phyloP scores from a whole-genome alignment of 2,888 invertebrate species.

The Apodemia mormo region DNA sequence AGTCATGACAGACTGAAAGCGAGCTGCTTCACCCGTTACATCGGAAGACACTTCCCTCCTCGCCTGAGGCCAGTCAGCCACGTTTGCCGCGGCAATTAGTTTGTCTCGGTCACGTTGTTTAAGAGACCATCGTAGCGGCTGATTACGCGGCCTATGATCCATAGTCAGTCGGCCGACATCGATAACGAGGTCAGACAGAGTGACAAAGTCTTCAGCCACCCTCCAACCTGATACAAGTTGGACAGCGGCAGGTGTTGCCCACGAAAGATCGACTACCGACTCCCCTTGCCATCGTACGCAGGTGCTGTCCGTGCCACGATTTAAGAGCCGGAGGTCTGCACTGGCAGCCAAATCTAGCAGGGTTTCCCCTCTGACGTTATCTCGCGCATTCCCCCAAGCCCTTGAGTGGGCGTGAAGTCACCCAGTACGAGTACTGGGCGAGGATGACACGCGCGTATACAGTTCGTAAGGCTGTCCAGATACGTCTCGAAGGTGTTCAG shows the following conservation, averaged over 20 bases:
- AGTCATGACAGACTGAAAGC: slow-evolving; percentile 26
- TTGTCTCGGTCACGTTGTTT: slow-evolving; percentile 26
- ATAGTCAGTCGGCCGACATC: neutral
- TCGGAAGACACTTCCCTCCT: neutral
- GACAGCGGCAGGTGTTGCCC: neutral
- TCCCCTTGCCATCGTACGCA: slow-evolving; percentile 16
- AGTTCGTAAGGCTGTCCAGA: no score
- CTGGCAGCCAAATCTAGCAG: slow-evolving; percentile 4
- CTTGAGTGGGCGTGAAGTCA: no score
- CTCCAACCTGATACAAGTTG: neutral
- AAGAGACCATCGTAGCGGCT: slow-evolving; percentile 23
- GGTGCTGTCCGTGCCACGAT: neutral
- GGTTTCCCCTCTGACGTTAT: neutral
- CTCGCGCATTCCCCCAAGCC: slow-evolving; percentile 5
- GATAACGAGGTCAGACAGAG: slow-evolving; percentile 20
- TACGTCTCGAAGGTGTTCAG: no score
- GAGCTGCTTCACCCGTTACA: slow-evolving; percentile 23
- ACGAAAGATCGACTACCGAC: slow-evolving; percentile 15
- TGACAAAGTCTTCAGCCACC: neutral
- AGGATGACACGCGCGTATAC: no score
- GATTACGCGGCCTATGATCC: neutral
- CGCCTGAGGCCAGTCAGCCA: slow-evolving; percentile 24
- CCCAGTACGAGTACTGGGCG: no score
- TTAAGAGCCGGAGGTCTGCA: neutral
- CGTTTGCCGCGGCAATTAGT: slow-evolving; percentile 22